Evolutionary conservation across 2,113 vertebrate species (phyloP), one percentile per base, ranked within the genome.

Genomic region (Gallinago jamesoni): DNA sequence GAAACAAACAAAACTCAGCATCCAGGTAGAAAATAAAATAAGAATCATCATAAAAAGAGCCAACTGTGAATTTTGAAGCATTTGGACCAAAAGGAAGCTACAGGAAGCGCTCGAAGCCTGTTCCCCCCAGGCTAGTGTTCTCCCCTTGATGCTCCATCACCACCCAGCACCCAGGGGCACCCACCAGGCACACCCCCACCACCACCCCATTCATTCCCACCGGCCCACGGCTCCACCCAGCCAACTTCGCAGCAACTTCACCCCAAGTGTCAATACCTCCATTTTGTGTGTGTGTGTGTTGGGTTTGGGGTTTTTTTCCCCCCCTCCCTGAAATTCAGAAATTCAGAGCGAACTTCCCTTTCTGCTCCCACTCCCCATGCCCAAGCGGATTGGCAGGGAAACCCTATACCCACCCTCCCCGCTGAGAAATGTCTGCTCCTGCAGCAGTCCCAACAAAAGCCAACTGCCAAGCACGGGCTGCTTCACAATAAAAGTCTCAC

Each of bases 401-500:
- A 97, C 74, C 94, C 96, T 96, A 98, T 96, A 93, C 95, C 96
- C 98, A 87, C 97, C 98, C 98, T 97, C 97, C 97, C 96, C 94
- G 95, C 96, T 91, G 94, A 96, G 98, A 92, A 97, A 97, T 98
- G 97, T 97, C 98, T 97, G 97, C 98, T 97, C 96, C 92, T 96
- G 95, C 98, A 96, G 98, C 98, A 97, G 97, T 97, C 96, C 97
- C 98, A 98, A 98, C 98, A 98, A 98, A 98, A 98, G 98, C 97
- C 97, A 98, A 97, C 96, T 93, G 96, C 98, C 96, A 97, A 95
- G 97, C 97, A 72, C 92, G 60, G 66, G 67, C 96, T 86, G 96
- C 91, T 97, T 98, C 98, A 98, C 87, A 98, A 98, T 98, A 98
- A 98, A 83, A 98, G 97, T 97, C 98, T 97, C 97, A 31, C 92